Percentiles rank a stretch among this genome's conserved stretches.
Evolutionary conservation across 1,140 invertebrate species (phyloP).

Genomic region (Nephotettix cincticeps): DNA sequence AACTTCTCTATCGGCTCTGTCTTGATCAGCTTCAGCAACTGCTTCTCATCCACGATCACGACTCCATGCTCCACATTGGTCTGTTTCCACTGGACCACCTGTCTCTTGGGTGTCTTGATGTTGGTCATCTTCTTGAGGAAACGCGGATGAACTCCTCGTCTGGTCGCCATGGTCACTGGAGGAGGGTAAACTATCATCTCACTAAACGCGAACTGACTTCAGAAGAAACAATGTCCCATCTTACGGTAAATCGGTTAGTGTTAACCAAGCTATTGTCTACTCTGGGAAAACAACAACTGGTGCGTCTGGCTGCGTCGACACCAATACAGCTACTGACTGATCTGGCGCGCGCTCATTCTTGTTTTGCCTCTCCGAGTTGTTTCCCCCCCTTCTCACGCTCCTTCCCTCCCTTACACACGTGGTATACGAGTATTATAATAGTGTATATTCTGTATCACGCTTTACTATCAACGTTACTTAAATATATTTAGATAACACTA

Average conservation of each 20-base stretch:
- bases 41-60: constrained; percentile 42
- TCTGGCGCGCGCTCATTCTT: background rate
- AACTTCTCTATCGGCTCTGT: constrained; percentile 44
- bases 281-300: background rate
- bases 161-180: constrained; percentile 10
- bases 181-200: constrained; percentile 25
- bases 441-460: no score
- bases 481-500: no score
- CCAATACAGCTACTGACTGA: constrained; percentile 6
- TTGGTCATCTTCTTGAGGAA: constrained; percentile 27
- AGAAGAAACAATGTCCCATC: background rate
- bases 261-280: background rate
- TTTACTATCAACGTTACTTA: no score
- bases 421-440: no score
- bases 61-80: constrained; percentile 43
- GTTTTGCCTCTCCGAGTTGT: background rate
- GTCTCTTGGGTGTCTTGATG: constrained; percentile 26
- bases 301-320: background rate
- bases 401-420: background rate
- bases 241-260: background rate
- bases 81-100: constrained; percentile 43
- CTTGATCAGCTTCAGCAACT: constrained; percentile 43
- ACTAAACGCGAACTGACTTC: background rate
- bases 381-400: background rate
- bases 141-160: constrained; percentile 6